Evolutionary conservation across 2,113 vertebrate species (phyloP).

Genomic region (Irena cyanogastra): DNA sequence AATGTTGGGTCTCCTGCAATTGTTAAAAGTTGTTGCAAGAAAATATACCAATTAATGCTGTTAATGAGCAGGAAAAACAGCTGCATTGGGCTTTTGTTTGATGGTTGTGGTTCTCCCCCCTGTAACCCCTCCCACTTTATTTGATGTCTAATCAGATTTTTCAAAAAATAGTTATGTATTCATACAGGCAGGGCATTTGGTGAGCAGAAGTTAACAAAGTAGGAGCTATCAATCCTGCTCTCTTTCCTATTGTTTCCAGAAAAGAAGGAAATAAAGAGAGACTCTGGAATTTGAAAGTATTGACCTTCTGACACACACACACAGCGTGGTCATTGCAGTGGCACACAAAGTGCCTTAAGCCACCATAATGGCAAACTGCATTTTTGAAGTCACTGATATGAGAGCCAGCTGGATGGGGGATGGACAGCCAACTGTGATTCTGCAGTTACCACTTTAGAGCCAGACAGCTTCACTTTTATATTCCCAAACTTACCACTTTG

Average conservation of each 20-base stretch:
- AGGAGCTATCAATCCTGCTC: constrained; percentile 59
- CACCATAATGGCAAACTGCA: constrained; percentile 47
- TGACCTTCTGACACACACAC: constrained; percentile 69
- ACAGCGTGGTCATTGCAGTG: constrained; percentile 61
- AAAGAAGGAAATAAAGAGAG: constrained; percentile 67
- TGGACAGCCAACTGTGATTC: constrained; percentile 27
- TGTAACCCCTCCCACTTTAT: not conserved
- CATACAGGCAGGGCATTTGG: constrained; percentile 19
- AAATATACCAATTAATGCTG: not conserved
- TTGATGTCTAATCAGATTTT: not conserved
- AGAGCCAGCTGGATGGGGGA: constrained; percentile 51
- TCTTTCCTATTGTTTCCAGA: constrained; percentile 59
- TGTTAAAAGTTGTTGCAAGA: not conserved
- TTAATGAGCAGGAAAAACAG: not conserved
- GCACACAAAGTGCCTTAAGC: constrained; percentile 68
- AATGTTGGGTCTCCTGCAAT: not conserved
- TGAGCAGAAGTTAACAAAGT: constrained; percentile 68
- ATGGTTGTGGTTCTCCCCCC: not conserved
- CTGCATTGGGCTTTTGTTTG: not conserved
- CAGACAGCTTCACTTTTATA: constrained; percentile 50
- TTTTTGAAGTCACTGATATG: constrained; percentile 66
- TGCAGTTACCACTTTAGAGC: constrained; percentile 25
- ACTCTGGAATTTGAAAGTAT: constrained; percentile 62
- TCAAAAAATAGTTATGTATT: not conserved
- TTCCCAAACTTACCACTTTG: constrained; percentile 21